Evolutionary conservation across 2,797 vertebrate genomes (phyloP), one percentile per base, ranked within the genome.

Genomic region (Hirundo rustica): DNA sequence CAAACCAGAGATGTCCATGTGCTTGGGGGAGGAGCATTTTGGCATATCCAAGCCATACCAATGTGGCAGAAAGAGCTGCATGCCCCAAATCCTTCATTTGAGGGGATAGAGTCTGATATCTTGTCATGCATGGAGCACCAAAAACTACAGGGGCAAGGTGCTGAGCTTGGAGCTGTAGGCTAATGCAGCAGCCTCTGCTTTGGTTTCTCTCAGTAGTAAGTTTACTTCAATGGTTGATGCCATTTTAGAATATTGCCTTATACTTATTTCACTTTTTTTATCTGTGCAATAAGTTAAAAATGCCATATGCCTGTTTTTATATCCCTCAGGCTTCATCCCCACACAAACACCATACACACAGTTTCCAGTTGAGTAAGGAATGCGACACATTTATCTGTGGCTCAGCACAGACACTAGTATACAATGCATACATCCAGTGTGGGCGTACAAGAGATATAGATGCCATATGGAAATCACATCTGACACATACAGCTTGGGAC

Each of bases 281-380:
- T 94, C 95, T 72, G 48, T 89, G 82, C 74, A 87, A 70, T 67
- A 73, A 96, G 76, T 96, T 96, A 66, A 95, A 95, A 97, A 91
- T 94, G 91, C 95, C 96, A 95, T 93, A 92, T 93, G 96, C 94
- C 96, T 97, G 97, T 89, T 94, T 97, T 97, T 95, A 87, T 95
- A 95, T 89, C 96, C 94, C 90, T 58, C 79, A 84, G 95, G 95
- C 82, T 97, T 95, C 92, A 93, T 85, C 81, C 78, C 73, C 85
- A 10, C 87, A 9, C 83, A 95, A 79, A 62, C 64, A 50, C 62
- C 70, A 75, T 66, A 73, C 91, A 88, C 82, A 94, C 32, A 64
- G 57, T 89, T 96, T 92, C 47, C 85, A 95, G 92, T 92, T 94
- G 94, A 94, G 82, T 53, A 68, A 93, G 94, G 96, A 97, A 96